Base-by-base conservation (phyloP, 2,797 vertebrate species). In the Danio jaintianensis region DNA sequence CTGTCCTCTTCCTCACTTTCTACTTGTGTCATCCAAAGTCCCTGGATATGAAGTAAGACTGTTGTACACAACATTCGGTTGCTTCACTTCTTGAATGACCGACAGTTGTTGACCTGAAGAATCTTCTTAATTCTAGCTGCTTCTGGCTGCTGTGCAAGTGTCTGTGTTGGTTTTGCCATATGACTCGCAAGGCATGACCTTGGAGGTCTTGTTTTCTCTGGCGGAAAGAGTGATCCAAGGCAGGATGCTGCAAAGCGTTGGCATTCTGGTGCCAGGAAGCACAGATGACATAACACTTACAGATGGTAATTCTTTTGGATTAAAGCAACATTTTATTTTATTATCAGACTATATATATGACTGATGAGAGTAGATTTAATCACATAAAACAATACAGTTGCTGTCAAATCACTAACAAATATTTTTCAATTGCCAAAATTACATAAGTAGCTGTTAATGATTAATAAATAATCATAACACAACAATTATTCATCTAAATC, bases 11-110 rank as follows among this genome's bases (percentile, higher is more conserved):
- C 20, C 76, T 8, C 87, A 87, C 8, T 66, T 96, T 13, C 76
- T 97, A 62, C 89, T 97, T 78, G 80, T 97, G 86, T 97, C 95
- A 16, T 92, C 93, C 52, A 91, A 83, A 83, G 85, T 95, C 66
- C 95, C 95, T 52, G 96, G 95, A 6, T 95, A 94, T 78, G 96
- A 97, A 94, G 96, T 96, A 62, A 84, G 67, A 72, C 22, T 42
- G 12, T 56, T 20, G 16, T 18, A 58, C 40, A 16, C 66, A 43
- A 52, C 29, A 9, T 13, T 16, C 6, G 59, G 15, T 59, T 50
- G 6, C 2, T 0, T 55, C 7, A 18, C 12, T 5, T 3, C n/a
- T 7, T n/a, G 12, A 55, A 42, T 13, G 36, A 10, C 15, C 36
- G 6, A 61, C 40, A 16, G 45, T 55, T 53, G 0, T 45, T 69